Evolutionary conservation across 2,113 vertebrate genomes (phyloP).

Genomic region (Pholis gunnellus): DNA sequence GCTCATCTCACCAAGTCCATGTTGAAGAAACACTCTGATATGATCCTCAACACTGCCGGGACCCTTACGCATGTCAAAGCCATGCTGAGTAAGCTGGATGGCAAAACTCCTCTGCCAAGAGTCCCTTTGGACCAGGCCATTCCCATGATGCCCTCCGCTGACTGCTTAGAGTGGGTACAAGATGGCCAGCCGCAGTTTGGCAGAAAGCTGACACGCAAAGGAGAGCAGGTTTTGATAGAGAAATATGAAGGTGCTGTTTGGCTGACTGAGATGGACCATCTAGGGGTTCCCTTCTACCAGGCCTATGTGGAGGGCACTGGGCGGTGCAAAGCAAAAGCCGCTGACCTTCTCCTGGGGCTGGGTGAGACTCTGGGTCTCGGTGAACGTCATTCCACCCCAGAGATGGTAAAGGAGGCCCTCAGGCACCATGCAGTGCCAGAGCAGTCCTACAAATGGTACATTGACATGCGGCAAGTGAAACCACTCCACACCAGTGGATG

Average conservation of each 20-base stretch:
- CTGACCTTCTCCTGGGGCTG: constrained; percentile 84
- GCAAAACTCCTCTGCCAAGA: constrained; percentile 72
- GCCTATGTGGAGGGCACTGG: constrained; percentile 81
- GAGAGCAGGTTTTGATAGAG: constrained; percentile 81
- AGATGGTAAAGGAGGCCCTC: constrained; percentile 81
- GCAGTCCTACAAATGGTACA: constrained; percentile 85
- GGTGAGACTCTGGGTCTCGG: constrained; percentile 87
- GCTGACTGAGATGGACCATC: constrained; percentile 87
- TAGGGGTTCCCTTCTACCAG: constrained; percentile 86
- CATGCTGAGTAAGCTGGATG: constrained; percentile 74
- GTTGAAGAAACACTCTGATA: constrained; percentile 79
- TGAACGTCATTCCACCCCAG: constrained; percentile 82
- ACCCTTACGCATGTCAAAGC: constrained; percentile 74
- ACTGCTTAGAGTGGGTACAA: constrained; percentile 84
- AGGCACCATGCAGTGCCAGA: constrained; percentile 81
- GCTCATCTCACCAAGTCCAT: constrained; percentile 80
- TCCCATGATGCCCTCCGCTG: constrained; percentile 81
- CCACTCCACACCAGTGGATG: constrained; percentile 85
- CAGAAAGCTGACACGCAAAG: constrained; percentile 85
- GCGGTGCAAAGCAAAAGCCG: constrained; percentile 82
- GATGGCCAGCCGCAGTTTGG: constrained; percentile 83
- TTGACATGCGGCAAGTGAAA: constrained; percentile 79
- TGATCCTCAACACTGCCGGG: constrained; percentile 79
- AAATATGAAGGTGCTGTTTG: constrained; percentile 83
- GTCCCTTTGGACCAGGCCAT: constrained; percentile 83